Base-by-base conservation (phyloP, 2,797 vertebrate species). In the Tragelaphus eurycerus region DNA sequence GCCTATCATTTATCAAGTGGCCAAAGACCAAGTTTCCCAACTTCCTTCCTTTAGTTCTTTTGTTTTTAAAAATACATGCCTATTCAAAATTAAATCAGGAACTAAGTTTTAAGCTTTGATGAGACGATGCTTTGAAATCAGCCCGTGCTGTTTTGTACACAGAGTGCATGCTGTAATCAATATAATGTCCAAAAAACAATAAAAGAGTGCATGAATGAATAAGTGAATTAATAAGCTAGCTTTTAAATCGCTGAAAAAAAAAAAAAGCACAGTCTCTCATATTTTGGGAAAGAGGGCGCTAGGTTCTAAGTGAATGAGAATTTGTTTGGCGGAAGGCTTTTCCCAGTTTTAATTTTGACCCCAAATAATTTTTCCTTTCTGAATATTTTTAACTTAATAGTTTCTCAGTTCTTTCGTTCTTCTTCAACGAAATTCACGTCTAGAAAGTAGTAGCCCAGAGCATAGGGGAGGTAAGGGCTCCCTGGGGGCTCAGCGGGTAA, bases 281-380 rank as follows among this genome's bases (percentile, higher is more conserved):
- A 43, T 96, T 89, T 96, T 62, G 19, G 2, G 34, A 31, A 82
- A 7, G 29, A 88, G 38, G n/a, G 17, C 5, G 89, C 34, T 91
- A n/a, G 50, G 13, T 57, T 92, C 38, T 90, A 86, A 89, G 15
- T 71, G 31, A 64, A 34, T 55, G 48, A 96, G 3, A 34, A 86
- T 21, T 85, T 86, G 7, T 84, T 71, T 57, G 11, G 50, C 17
- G 34, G 74, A 46, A 29, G 38, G 19, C 43, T 97, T 83, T 79
- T 55, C 93, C 15, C n/a, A 82, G 17, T 86, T 96, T 97, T 94
- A 89, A 92, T 89, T 93, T 96, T 96, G 60, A 94, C 27, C 43
- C 27, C 71, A 50, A 74, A 78, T 95, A 17, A 31, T 38, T 60
- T 94, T 94, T 92, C 31, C 60, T 95, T 19, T 89, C 82, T 54